A percentile compares a stretch with the other conserved stretches of the same genome.
Evolutionary conservation across 2,113 vertebrate genomes (phyloP).

Genomic region (Eretmochelys imbricata): DNA sequence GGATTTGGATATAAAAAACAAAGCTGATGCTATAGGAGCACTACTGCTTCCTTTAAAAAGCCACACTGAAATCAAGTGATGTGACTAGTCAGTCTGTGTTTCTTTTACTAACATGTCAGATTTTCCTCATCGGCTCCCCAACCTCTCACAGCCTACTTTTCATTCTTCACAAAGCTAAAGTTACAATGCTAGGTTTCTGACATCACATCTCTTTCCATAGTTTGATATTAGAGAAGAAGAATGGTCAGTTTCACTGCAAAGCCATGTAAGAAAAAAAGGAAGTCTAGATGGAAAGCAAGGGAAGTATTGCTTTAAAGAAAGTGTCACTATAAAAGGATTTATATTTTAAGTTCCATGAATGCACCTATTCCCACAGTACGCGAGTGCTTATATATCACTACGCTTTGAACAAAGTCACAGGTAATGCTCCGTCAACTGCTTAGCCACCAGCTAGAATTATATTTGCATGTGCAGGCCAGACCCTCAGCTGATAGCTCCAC

Average conservation of each 20-base stretch:
- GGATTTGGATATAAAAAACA: background rate
- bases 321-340: background rate
- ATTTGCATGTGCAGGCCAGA: background rate
- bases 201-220: background rate
- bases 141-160: background rate
- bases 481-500: background rate
- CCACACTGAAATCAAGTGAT: background rate
- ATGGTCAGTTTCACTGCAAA: background rate
- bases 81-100: background rate
- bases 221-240: background rate
- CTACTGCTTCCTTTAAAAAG: background rate
- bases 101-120: background rate
- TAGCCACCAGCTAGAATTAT: background rate
- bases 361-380: background rate
- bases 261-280: background rate
- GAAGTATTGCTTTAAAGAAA: background rate
- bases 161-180: background rate
- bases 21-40: background rate
- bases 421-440: background rate
- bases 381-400: background rate
- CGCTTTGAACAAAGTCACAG: background rate
- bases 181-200: background rate
- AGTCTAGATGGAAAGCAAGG: background rate
- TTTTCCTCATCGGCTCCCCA: background rate
- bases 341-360: accelerated